phyloP scores from a whole-genome alignment of 2,888 invertebrate genomes.

The Latheticus oryzae region DNA sequence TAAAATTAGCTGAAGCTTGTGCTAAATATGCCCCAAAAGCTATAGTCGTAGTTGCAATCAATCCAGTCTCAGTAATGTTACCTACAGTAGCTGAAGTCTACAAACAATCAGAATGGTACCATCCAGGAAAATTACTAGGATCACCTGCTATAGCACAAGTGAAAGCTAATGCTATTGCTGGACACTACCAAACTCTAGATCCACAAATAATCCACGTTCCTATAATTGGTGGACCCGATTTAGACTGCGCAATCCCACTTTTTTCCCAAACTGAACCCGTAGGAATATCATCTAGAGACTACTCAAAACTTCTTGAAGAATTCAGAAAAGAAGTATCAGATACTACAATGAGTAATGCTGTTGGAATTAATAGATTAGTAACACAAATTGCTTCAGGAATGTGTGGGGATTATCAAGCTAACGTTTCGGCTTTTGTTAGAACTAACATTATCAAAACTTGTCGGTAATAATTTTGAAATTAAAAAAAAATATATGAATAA shows the following conservation, averaged over 20 bases:
- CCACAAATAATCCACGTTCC: conserved; percentile 72
- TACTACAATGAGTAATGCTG: conserved; percentile 51
- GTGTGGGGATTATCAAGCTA: conserved; percentile 57
- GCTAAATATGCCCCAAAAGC: conserved; percentile 69
- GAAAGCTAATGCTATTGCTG: conserved; percentile 72
- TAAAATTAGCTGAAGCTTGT: conserved; percentile 65
- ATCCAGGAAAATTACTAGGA: conserved; percentile 62
- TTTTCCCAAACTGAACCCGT: conserved; percentile 71
- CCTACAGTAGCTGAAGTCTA: conserved; percentile 68
- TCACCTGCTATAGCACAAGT: conserved; percentile 62
- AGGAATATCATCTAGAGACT: conserved; percentile 56
- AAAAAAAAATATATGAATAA: no score
- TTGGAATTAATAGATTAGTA: conserved; percentile 57
- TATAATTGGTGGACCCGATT: conserved; percentile 74
- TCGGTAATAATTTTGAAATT: conserved; percentile 56
- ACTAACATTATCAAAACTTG: conserved; percentile 56
- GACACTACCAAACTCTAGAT: conserved; percentile 70
- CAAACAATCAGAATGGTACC: conserved; percentile 61
- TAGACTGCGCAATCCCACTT: conserved; percentile 74
- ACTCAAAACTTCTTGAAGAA: conserved; percentile 20
- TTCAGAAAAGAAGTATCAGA: conserved; percentile 38
- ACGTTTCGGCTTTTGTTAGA: conserved; percentile 56
- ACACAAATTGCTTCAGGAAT: conserved; percentile 59
- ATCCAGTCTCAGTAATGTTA: conserved; percentile 70
- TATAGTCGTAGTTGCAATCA: conserved; percentile 67